A percentile compares a stretch with the other conserved stretches of the same genome.
phyloP scores from a whole-genome alignment of 2,888 invertebrate genomes.

The Actias luna region DNA sequence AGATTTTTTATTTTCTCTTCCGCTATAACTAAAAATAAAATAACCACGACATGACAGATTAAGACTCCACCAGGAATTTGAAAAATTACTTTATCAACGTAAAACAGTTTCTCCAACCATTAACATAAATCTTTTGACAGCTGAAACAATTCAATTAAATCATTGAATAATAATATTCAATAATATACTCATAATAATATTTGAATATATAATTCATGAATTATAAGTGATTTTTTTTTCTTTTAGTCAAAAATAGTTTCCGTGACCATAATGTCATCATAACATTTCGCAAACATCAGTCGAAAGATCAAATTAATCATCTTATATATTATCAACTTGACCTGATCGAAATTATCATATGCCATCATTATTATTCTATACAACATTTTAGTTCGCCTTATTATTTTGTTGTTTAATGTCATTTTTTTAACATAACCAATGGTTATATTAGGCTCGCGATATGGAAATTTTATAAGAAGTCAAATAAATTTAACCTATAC shows the following conservation, averaged over 20 bases:
- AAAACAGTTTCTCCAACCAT: too few relatives aligned
- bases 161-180: too few relatives aligned
- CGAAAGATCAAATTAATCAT: not conserved
- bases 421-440: too few relatives aligned
- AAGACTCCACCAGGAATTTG: too few relatives aligned
- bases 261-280: not conserved
- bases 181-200: too few relatives aligned
- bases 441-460: too few relatives aligned
- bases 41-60: too few relatives aligned
- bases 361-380: not conserved
- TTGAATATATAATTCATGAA: not conserved
- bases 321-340: not conserved
- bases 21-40: too few relatives aligned
- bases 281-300: not conserved
- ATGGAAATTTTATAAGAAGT: not conserved
- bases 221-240: not conserved
- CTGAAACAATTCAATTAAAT: too few relatives aligned
- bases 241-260: not conserved
- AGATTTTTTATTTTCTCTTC: too few relatives aligned
- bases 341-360: not conserved
- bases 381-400: not conserved
- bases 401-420: not conserved
- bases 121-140: too few relatives aligned
- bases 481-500: too few relatives aligned
- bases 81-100: not conserved